These are phyloP conservation scores for Agrochola lychnidis DNA, from an alignment of 2,888 invertebrate species.

Conservation along the genomic window DNA sequence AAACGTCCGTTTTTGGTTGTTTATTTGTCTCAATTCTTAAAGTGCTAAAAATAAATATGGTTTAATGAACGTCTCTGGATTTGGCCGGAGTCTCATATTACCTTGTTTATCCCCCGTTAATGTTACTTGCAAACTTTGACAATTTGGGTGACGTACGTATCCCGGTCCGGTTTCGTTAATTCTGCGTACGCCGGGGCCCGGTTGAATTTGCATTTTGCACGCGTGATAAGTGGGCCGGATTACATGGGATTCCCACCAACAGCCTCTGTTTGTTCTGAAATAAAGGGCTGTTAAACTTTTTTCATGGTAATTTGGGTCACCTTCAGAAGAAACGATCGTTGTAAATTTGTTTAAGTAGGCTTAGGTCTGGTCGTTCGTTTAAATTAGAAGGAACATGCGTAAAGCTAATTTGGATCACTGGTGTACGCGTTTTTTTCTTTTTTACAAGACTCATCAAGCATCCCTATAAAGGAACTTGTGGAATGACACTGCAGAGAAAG, in stretches of 20 bases:
- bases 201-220: conserved; percentile 90
- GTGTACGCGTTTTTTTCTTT: conserved; percentile 30
- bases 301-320: conserved; percentile 90
- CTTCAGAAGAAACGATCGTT: conserved; percentile 87
- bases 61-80: conserved; percentile 57
- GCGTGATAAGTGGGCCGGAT: conserved; percentile 90
- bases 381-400: conserved; percentile 80
- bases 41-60: conserved; percentile 57
- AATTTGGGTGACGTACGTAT: conserved; percentile 85
- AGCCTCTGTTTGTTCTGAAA: conserved; percentile 90
- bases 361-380: conserved; percentile 83
- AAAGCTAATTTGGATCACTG: conserved; percentile 72
- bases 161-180: conserved; percentile 85
- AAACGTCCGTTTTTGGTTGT: conserved; percentile 26
- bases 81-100: conserved; percentile 74
- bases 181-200: conserved; percentile 83
- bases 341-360: conserved; percentile 90
- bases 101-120: conserved; percentile 82
- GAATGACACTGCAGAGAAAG: conserved; percentile 55
- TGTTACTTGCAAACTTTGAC: conserved; percentile 85
- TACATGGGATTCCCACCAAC: conserved; percentile 89
- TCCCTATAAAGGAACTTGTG: conserved; percentile 37
- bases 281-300: conserved; percentile 90
- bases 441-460: conserved; percentile 44
- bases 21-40: conserved; percentile 48